phyloP scores from a whole-genome alignment of 2,888 invertebrate genomes.

The Tenthredo notha region DNA sequence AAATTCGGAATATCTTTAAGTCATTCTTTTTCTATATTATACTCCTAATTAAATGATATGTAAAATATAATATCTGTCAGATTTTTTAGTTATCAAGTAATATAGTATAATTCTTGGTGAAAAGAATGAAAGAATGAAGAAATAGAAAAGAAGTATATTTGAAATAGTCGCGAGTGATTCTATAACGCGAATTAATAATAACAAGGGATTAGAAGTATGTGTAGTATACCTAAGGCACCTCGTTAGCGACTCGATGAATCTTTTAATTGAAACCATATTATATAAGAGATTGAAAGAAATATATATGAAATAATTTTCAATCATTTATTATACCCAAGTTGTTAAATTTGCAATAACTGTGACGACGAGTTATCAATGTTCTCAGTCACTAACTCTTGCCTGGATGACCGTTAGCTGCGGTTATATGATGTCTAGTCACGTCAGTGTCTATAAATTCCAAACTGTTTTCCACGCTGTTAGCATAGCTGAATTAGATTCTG shows the following conservation, averaged over 20 bases:
- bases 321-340: not conserved
- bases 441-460: constrained; percentile 32
- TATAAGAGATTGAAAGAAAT: constrained; percentile 9
- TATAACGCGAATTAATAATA: not conserved
- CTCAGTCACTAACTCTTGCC: constrained; percentile 31
- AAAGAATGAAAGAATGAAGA: not conserved
- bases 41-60: not conserved
- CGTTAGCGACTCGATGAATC: constrained; percentile 13
- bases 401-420: not conserved
- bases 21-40: not conserved
- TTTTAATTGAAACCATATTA: constrained; percentile 24
- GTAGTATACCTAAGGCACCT: not conserved
- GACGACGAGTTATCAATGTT: constrained; percentile 34
- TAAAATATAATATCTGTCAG: not conserved
- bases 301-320: not conserved
- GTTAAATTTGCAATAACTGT: not conserved
- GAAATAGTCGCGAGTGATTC: not conserved
- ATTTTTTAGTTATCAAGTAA: too few species aligned
- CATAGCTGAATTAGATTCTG: constrained; percentile 21
- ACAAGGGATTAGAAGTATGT: not conserved
- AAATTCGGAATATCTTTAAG: not conserved
- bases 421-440: not conserved
- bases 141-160: not conserved
- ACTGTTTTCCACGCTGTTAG: constrained; percentile 26
- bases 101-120: not conserved